Evolutionary conservation across 2,113 vertebrate genomes (phyloP).

Genomic region (Psittacus erithacus): DNA sequence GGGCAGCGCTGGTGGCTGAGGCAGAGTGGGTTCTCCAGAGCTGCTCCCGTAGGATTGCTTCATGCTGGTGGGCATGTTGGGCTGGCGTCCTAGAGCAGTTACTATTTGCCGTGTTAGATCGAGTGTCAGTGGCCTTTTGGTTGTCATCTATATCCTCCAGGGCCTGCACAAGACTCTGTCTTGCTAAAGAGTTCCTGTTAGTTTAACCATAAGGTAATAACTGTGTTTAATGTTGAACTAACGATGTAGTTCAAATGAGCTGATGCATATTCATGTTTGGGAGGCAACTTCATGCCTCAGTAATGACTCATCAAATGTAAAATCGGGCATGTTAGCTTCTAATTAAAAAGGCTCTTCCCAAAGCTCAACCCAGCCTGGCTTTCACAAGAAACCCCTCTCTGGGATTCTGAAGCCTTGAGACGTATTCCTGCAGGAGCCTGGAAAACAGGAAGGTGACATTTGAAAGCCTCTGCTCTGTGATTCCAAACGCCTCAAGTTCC

Average conservation of each 20-base stretch:
- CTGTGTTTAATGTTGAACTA: constrained; percentile 53
- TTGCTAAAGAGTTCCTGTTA: not conserved
- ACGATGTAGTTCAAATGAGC: constrained; percentile 29
- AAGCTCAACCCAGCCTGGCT: not conserved
- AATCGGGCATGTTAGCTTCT: constrained; percentile 61
- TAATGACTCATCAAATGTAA: constrained; percentile 70
- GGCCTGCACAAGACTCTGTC: not conserved
- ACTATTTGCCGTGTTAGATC: not conserved
- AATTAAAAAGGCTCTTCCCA: constrained; percentile 40
- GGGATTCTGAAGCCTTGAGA: not conserved
- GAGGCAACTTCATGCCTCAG: constrained; percentile 67
- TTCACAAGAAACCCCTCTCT: not conserved
- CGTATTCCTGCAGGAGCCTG: not conserved
- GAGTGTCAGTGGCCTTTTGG: not conserved
- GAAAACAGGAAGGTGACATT: not conserved
- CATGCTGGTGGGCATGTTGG: not conserved
- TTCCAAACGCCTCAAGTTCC: not conserved
- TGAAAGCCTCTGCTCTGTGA: not conserved
- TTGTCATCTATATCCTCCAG: not conserved
- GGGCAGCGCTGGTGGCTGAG: rapidly evolving
- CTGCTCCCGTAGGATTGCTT: not conserved
- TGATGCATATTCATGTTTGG: constrained; percentile 69
- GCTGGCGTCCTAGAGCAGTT: not conserved
- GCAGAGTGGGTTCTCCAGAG: not conserved
- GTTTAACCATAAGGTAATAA: constrained; percentile 33